These are phyloP conservation scores for Camelus bactrianus DNA, from an alignment of 2,113 vertebrate genomes.

Conservation along the genomic window DNA sequence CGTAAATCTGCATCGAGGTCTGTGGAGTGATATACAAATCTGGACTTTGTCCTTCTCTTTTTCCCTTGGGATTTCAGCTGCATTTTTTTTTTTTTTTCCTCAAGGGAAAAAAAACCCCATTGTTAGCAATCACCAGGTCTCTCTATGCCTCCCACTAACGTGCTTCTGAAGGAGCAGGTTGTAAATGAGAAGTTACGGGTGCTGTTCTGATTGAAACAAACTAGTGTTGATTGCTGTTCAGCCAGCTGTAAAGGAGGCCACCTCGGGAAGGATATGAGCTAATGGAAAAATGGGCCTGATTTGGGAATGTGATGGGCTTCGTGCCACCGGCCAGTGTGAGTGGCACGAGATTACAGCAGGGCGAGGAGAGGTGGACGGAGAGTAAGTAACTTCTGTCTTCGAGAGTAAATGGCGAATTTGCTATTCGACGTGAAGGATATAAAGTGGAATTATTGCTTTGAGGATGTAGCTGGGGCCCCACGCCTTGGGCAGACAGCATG, in stretches of 20 bases:
- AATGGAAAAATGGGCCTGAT: slow-evolving; percentile 95
- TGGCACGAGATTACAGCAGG: slow-evolving; percentile 84
- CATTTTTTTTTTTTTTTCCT: neutral
- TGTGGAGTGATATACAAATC: too few relatives aligned
- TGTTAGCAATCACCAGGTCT: slow-evolving; percentile 68
- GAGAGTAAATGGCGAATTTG: slow-evolving; percentile 88
- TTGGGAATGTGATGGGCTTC: slow-evolving; percentile 91
- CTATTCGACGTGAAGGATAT: slow-evolving; percentile 88
- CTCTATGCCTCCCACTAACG: slow-evolving; percentile 80
- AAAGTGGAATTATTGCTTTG: slow-evolving; percentile 86
- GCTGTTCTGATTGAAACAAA: slow-evolving; percentile 95
- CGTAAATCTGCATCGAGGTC: neutral
- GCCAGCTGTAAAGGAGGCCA: slow-evolving; percentile 96
- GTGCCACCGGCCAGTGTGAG: slow-evolving; percentile 85
- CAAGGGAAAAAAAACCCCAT: slow-evolving; percentile 18
- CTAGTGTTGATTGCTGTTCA: slow-evolving; percentile 95
- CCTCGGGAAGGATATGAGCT: slow-evolving; percentile 91
- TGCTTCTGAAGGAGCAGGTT: slow-evolving; percentile 85
- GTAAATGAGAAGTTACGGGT: slow-evolving; percentile 92
- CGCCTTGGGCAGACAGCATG: slow-evolving; percentile 71
- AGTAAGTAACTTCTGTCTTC: slow-evolving; percentile 89
- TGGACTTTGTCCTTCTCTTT: neutral
- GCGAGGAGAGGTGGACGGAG: slow-evolving; percentile 85
- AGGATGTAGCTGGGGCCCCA: slow-evolving; percentile 77
- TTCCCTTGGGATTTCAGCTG: neutral